Evolutionary conservation across 2,113 vertebrate species (phyloP), one percentile per base, ranked within the genome.

Genomic region (Sapajus apella): DNA sequence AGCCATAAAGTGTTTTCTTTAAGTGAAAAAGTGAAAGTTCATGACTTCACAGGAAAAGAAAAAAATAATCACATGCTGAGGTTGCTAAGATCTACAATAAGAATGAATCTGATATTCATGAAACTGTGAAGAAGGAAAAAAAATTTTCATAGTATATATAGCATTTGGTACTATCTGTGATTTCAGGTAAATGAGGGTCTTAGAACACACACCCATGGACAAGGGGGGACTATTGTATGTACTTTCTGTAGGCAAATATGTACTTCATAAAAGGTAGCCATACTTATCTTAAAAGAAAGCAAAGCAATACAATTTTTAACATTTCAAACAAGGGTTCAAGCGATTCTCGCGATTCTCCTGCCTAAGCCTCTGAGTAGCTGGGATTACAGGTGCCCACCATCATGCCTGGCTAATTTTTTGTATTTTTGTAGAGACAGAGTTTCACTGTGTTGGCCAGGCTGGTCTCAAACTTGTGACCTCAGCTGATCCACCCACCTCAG

Each of bases 211-310:
- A 10, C n/a, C n/a, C 9, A 72, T 5, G 20, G 70, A 72, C 70
- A 40, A 72, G 18, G n/a, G 20, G n/a, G 18, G 8, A 72, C 18
- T 21, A 72, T 5, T 72, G 9, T 83, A 56, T 73, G 21, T 2
- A 72, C 50, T 73, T 91, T 83, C 37, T 73, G 23, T 92, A 37
- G 23, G 56, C 56, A 23, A 58, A 40, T 64, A 85, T 52, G 12
- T 9, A 61, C 25, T 37, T 23, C 23, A 76, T 76, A 92, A 85
- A 84, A 75, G 43, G 21, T 1, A 47, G 80, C 4, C 55, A 76
- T 40, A 40, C n/a, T 85, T 76, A 92, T 27, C 82, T 91, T 58
- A 21, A 92, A 92, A 92, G 66, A 73, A 92, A 91, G 43, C 32
- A 32, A 91, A 23, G 58, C 52, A 90, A 68, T 90, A 25, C 6